Evolutionary conservation across 1,140 invertebrate species (phyloP), one percentile per base, ranked within the genome.

Genomic region (Apocrypta bakeri): DNA sequence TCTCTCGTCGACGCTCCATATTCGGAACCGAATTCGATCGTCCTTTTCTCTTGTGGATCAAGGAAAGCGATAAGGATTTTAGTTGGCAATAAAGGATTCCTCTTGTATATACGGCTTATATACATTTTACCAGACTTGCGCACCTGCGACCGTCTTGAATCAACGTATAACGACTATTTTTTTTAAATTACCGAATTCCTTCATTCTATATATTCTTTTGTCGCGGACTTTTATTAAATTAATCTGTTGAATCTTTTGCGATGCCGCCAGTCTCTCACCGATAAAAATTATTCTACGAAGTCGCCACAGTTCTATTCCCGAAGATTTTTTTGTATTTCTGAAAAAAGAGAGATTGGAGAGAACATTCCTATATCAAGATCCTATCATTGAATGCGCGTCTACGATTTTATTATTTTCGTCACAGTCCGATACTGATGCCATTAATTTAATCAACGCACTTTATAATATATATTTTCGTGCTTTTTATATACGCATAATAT

Each of bases 1-100:
- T 37, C 9, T 81, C 84, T 75, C 75, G 84, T 83, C 81, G 84
- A 79, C 84, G 83, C 77, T 79, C 86, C 85, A 87, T 88, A 88
- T 87, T 86, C 84, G 85, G 86, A 84, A 84, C 78, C 75, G 85
- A 83, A 83, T 78, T 76, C 64, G 48, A 56, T 56, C 48, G 48
- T 69, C 74, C 42, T 77, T 76, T 77, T 82, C 40, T 66, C 27
- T 33, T 14, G 42, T 7, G 73, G 68, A 84, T 82, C 2, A 6
- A 27, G 29, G 56, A 27, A 0, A 14, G 11, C 68, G 79, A 84
- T 84, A 84, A 77, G 40, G 69, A 77, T 71, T 81, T 76, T 77
- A 82, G 74, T 66, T 81, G 66, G 56, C 56, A 33, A 72, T n/a
- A 25, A 11, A 64, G 48, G 14, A 56, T 56, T 56, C 48, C 17